Evolutionary conservation across 2,797 vertebrate genomes (phyloP), one percentile per base, ranked within the genome.

Genomic region (Melanotaenia trifasciata): DNA sequence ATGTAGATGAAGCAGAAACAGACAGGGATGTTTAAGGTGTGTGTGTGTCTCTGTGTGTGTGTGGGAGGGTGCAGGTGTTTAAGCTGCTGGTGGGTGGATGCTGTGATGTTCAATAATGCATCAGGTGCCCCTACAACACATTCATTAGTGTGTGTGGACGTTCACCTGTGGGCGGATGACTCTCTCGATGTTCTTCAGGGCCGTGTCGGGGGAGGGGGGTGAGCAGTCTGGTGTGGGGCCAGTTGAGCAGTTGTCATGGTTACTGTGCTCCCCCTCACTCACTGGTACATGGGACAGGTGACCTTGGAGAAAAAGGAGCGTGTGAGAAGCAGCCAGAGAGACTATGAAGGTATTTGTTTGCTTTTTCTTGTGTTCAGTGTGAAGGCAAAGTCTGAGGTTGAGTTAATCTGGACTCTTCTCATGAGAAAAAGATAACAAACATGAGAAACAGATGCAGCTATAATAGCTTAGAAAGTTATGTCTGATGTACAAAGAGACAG

Each of bases 171-270:
- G 98, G 91, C 96, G 96, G 90, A 99, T 99, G 86, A 99, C 98
- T 97, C 97, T 98, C 90, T 99, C 97, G 51, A 99, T 99, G 92
- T 96, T 98, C 95, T 98, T 98, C 90, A 99, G 94, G 87, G 98
- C 98, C 22, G 98, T 99, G 92, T 98, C 97, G 18, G 98, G 98
- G 79, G 97, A 99, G 75, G 98, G 98, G 90, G 98, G 98, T 51
- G 97, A 99, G 86, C 97, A 99, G 94, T 99, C 98, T 92, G 98
- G 98, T 94, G 97, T 99, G 85, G 97, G 96, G 80, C 96, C 96
- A 80, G 96, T 96, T 38, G 96, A 96, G 92, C 95, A 95, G 95
- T 97, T 96, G 92, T 96, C 96, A 96, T 97, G 96, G 96, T 95
- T 96, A 97, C 96, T 74, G 63, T 90, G 94, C 94, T 96, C 96